Percentiles rank a stretch among this genome's conserved stretches.
Conservation (phyloP, 2,113 vertebrate genomes). For the Protobothrops mucrosquamatus region DNA sequence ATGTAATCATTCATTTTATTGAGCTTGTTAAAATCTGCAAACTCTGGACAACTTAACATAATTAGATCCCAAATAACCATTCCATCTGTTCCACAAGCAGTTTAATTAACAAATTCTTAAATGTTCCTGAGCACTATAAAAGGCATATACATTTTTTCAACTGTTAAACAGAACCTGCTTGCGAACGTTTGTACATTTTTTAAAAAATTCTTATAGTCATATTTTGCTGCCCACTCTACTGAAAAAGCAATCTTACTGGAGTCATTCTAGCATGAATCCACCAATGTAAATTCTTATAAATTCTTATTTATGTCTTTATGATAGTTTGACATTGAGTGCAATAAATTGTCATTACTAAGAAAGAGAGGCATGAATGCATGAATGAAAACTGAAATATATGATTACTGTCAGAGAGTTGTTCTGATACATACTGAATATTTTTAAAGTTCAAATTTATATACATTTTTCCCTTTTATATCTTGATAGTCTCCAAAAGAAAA, state of each 20-base stretch:
- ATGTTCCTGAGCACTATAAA: constrained; percentile 76
- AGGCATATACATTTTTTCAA: constrained; percentile 81
- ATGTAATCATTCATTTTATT: constrained; percentile 81
- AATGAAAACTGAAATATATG: background rate
- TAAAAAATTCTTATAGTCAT: constrained; percentile 58
- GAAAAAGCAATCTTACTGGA: background rate
- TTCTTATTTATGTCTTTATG: background rate
- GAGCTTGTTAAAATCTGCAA: constrained; percentile 77
- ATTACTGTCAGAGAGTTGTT: background rate
- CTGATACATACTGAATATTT: background rate
- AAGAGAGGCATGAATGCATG: background rate
- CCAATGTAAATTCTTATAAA: background rate
- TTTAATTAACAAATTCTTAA: constrained; percentile 99
- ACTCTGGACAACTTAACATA: constrained; percentile 84
- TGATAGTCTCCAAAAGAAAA: background rate
- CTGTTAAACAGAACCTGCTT: constrained; percentile 80
- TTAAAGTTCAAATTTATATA: background rate
- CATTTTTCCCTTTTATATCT: background rate
- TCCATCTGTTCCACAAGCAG: constrained; percentile 92
- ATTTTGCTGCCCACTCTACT: background rate
- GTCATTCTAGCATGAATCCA: background rate
- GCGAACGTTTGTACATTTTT: constrained; percentile 68
- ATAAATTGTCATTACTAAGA: background rate
- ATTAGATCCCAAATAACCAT: constrained; percentile 89
- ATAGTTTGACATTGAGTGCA: background rate